A percentile compares a stretch with the other conserved stretches of the same genome.
Conservation (phyloP, 1,140 invertebrate genomes). For the Thaumetopoea pityocampa region DNA sequence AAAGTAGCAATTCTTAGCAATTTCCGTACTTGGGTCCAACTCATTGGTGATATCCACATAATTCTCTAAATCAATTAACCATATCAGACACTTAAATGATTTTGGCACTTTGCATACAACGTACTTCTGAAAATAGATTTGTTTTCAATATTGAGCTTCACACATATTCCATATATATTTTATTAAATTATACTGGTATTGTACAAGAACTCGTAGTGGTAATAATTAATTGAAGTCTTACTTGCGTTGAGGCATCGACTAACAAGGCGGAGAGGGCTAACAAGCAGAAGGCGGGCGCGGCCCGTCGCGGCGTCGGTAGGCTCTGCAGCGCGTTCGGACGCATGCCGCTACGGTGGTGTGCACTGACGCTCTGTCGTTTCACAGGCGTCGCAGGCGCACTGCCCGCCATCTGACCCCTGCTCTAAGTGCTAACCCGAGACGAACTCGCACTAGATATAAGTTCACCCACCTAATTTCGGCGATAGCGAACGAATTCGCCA, state of each 20-base stretch:
- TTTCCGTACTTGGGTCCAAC: neutral
- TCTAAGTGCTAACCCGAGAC: constrained; percentile 44
- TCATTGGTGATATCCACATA: neutral
- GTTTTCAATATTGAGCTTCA: neutral
- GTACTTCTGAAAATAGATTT: constrained; percentile 31
- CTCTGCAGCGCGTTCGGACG: constrained; percentile 23
- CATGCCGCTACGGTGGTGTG: constrained; percentile 44
- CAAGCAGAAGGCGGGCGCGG: constrained; percentile 6
- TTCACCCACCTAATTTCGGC: constrained; percentile 69
- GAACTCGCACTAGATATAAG: constrained; percentile 59
- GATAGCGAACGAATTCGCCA: constrained; percentile 51
- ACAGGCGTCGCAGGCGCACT: constrained; percentile 29
- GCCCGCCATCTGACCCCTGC: constrained; percentile 46
- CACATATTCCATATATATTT: neutral
- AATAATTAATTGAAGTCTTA: constrained; percentile 16
- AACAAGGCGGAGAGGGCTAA: neutral
- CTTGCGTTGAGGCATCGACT: constrained; percentile 15
- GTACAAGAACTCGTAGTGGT: neutral
- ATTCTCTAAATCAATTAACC: constrained; percentile 18
- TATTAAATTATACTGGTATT: neutral
- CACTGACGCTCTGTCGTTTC: constrained; percentile 31
- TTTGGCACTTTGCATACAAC: constrained; percentile 39
- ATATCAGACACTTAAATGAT: constrained; percentile 30
- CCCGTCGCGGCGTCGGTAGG: constrained; percentile 16
- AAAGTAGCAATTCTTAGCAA: constrained; percentile 22